phyloP scores from a whole-genome alignment of 2,888 invertebrate genomes.

The Artemia sp. region DNA sequence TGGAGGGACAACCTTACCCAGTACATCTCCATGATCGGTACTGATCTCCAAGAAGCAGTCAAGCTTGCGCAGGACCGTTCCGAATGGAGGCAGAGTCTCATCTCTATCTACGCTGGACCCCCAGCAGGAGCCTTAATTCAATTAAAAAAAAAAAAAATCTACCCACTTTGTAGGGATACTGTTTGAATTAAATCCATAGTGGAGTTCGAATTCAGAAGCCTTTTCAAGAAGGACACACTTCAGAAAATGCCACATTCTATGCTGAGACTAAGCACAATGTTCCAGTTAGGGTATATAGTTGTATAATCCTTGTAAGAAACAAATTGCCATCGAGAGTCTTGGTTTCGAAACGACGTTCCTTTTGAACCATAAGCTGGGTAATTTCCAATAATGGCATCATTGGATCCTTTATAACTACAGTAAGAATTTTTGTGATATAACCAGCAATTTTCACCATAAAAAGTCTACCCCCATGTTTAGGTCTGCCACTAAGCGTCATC shows the following conservation, averaged over 20 bases:
- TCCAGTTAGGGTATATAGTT: not conserved
- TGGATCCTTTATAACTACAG: not conserved
- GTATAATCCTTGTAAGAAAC: not conserved
- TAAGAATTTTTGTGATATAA: too few species aligned
- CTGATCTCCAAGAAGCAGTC: too few species aligned
- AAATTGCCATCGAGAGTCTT: not conserved
- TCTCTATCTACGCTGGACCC: too few species aligned
- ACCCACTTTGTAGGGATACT: not conserved
- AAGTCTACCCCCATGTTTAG: too few species aligned
- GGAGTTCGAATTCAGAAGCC: not conserved
- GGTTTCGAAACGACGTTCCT: not conserved
- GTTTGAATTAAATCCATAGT: not conserved
- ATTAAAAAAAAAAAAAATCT: too few species aligned
- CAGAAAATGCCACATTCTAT: not conserved
- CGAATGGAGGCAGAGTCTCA: too few species aligned
- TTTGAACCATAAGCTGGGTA: not conserved
- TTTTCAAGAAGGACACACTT: not conserved
- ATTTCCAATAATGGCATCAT: not conserved
- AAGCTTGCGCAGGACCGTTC: too few species aligned
- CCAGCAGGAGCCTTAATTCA: too few species aligned
- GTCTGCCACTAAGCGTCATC: too few species aligned
- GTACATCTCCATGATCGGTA: too few species aligned
- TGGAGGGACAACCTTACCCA: too few species aligned
- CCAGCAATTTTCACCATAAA: too few species aligned
- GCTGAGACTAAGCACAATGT: not conserved